phyloP scores from a whole-genome alignment of 1,140 invertebrate genomes.

The Papilio polyxenes region DNA sequence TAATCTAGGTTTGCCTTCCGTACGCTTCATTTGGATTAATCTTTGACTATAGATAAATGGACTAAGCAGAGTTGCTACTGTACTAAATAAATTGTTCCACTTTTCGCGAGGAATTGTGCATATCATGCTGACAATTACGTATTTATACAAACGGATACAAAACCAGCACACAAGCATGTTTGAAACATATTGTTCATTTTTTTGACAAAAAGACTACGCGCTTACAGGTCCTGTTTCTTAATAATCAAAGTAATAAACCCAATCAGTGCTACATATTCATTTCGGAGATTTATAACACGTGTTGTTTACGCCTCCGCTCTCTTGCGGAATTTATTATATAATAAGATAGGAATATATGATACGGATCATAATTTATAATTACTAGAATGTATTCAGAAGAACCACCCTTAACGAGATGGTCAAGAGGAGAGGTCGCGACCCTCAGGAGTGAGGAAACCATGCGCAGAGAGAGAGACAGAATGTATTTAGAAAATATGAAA shows the following conservation, averaged over 20 bases:
- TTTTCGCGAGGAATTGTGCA: too few species aligned
- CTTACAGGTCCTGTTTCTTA: background rate
- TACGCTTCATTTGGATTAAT: background rate
- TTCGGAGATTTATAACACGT: background rate
- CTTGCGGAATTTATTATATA: background rate
- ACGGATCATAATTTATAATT: too few species aligned
- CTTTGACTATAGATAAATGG: background rate
- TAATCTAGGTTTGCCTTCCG: constrained; percentile 1
- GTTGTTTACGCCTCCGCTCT: background rate
- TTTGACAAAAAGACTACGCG: background rate
- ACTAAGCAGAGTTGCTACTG: background rate
- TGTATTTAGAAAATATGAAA: background rate
- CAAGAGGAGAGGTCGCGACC: too few species aligned
- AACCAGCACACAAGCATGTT: too few species aligned
- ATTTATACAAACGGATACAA: too few species aligned
- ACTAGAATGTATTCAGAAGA: too few species aligned
- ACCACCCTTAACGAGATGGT: too few species aligned
- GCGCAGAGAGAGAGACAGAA: too few species aligned
- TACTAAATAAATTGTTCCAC: background rate
- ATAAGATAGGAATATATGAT: background rate
- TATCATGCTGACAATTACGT: too few species aligned
- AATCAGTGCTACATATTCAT: background rate
- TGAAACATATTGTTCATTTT: background rate
- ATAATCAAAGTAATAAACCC: background rate
- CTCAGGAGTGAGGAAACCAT: too few species aligned